Evolutionary conservation across 2,888 invertebrate genomes (phyloP).

Genomic region (Orthosia cruda): DNA sequence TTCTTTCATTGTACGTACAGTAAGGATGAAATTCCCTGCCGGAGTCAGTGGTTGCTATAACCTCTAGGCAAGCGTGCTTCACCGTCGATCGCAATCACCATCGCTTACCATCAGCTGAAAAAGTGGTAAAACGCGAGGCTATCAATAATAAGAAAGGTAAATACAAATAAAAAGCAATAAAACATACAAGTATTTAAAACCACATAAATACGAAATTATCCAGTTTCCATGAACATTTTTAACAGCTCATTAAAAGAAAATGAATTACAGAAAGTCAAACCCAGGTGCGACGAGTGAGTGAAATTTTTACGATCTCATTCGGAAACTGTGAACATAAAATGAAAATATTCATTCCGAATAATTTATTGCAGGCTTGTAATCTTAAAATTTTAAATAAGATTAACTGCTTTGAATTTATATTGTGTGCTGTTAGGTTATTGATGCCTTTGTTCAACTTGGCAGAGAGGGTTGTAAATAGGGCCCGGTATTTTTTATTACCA

Average conservation of each 20-base stretch:
- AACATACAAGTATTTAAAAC: neutral
- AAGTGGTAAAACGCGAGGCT: too few species aligned
- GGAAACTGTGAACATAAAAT: conserved; percentile 43
- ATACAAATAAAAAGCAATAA: neutral
- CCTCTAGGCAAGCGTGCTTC: too few species aligned
- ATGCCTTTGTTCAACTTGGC: neutral
- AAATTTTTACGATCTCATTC: too few species aligned
- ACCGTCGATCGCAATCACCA: too few species aligned
- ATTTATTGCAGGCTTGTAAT: conserved; percentile 53
- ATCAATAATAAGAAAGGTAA: too few species aligned
- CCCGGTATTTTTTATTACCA: too few species aligned
- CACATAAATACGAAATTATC: neutral
- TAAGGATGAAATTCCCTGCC: too few species aligned
- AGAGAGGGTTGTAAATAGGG: neutral
- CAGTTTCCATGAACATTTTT: conserved; percentile 9
- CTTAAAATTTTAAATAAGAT: conserved; percentile 46
- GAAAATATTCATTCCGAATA: conserved; percentile 38
- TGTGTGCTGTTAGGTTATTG: neutral
- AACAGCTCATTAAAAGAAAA: conserved; percentile 39
- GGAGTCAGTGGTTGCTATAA: too few species aligned
- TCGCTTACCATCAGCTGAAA: too few species aligned
- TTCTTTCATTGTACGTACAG: too few species aligned
- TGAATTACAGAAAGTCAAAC: conserved; percentile 40
- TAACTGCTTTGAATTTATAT: conserved; percentile 20
- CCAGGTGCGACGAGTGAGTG: conserved; percentile 53